Evolutionary conservation across 2,888 invertebrate genomes (phyloP).

Genomic region (Clanis bilineata): DNA sequence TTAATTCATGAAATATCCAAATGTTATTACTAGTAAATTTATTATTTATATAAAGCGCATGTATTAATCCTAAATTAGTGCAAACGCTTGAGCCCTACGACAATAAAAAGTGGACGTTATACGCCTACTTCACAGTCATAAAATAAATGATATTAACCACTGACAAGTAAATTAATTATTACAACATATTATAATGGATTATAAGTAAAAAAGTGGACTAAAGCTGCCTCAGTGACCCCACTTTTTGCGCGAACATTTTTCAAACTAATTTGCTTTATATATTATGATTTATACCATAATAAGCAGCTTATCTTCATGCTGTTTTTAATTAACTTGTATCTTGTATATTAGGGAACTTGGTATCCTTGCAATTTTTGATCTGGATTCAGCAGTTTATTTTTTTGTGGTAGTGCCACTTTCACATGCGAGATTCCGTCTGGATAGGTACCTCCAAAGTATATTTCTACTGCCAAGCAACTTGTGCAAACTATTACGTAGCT

Average conservation of each 20-base stretch:
- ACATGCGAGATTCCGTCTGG: too few species aligned
- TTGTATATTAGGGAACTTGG: background rate
- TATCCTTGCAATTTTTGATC: background rate
- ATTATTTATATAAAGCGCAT: background rate
- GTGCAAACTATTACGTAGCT: too few species aligned
- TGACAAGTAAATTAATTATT: slow-evolving; percentile 27
- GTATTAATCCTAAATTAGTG: too few species aligned
- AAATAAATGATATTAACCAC: slow-evolving; percentile 18
- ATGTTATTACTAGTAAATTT: too few species aligned
- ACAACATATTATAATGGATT: slow-evolving; percentile 15
- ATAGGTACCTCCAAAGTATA: too few species aligned
- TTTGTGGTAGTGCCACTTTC: too few species aligned
- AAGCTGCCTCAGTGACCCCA: slow-evolving; percentile 30
- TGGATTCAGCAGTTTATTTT: background rate
- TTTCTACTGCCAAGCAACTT: too few species aligned
- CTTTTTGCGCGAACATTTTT: slow-evolving; percentile 16
- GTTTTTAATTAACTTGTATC: background rate
- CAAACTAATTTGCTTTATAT: background rate
- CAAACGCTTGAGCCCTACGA: slow-evolving; percentile 15
- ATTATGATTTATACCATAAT: slow-evolving; percentile 8
- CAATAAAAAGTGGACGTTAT: slow-evolving; percentile 40
- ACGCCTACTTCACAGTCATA: slow-evolving; percentile 38
- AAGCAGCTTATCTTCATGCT: background rate
- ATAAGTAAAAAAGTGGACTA: slow-evolving; percentile 25
- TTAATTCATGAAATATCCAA: too few species aligned